A percentile compares a stretch with the other conserved stretches of the same genome.
Conservation (phyloP, 2,888 invertebrate species). For the Dryocosmus kuriphilus region DNA sequence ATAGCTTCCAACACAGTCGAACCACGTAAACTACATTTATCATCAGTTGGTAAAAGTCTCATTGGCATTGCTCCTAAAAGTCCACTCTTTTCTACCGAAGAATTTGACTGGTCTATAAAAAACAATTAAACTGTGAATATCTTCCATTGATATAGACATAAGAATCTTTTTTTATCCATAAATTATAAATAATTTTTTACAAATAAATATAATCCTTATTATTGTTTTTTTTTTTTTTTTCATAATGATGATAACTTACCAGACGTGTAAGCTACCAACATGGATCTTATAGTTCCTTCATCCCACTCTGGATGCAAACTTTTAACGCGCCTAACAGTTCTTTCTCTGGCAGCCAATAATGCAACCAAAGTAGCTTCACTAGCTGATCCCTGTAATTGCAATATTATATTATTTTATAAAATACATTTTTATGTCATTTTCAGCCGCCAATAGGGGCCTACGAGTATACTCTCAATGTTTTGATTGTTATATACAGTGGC, state of each 20-base stretch:
- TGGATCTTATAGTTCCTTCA: slow-evolving; percentile 83
- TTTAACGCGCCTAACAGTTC: slow-evolving; percentile 81
- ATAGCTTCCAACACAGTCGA: slow-evolving; percentile 84
- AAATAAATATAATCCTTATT: background rate
- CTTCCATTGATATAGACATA: too few relatives aligned
- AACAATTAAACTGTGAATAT: background rate
- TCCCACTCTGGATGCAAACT: slow-evolving; percentile 81
- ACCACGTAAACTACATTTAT: slow-evolving; percentile 84
- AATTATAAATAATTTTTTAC: background rate
- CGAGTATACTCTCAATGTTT: background rate
- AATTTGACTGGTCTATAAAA: slow-evolving; percentile 88
- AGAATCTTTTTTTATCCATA: too few relatives aligned
- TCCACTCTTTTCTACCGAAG: slow-evolving; percentile 93
- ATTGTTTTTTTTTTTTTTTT: slow-evolving; percentile 25
- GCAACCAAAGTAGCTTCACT: slow-evolving; percentile 93
- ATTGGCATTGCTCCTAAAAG: slow-evolving; percentile 88
- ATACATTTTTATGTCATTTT: background rate
- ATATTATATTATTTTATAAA: background rate
- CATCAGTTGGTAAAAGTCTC: slow-evolving; percentile 84
- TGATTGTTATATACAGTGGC: slow-evolving; percentile 38
- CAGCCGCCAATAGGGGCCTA: background rate
- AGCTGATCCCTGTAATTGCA: slow-evolving; percentile 86
- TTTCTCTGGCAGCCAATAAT: slow-evolving; percentile 88
- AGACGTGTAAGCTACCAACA: slow-evolving; percentile 90
- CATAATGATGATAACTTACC: slow-evolving; percentile 68